These are phyloP conservation scores for Spicauda simplicius DNA, from an alignment of 2,888 invertebrate species.

Conservation along the genomic window DNA sequence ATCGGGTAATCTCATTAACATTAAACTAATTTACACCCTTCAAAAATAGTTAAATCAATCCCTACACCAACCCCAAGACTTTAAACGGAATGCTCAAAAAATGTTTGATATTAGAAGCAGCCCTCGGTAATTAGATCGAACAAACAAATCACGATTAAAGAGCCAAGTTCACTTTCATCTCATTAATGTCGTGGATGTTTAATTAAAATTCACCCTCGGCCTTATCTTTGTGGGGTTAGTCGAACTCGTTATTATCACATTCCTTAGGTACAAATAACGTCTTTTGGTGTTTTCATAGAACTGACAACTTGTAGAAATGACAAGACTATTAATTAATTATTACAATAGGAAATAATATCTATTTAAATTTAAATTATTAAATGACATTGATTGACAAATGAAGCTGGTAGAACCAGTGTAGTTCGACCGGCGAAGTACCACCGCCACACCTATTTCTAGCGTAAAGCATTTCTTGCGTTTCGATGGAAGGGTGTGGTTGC, in stretches of 20 bases:
- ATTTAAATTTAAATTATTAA: too few relatives aligned
- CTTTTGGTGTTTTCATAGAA: constrained; percentile 38
- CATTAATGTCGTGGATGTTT: constrained; percentile 79
- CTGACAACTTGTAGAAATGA: neutral
- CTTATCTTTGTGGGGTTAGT: constrained; percentile 69
- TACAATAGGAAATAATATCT: too few relatives aligned
- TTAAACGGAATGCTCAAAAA: constrained; percentile 14
- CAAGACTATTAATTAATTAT: neutral
- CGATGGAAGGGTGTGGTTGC: too few relatives aligned
- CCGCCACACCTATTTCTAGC: too few relatives aligned
- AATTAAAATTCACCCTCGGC: constrained; percentile 82
- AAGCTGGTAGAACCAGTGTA: too few relatives aligned
- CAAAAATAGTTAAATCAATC: constrained; percentile 1
- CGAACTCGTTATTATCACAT: constrained; percentile 79
- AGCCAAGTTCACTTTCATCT: constrained; percentile 76
- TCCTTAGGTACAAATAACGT: constrained; percentile 49
- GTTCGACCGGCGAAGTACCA: too few relatives aligned
- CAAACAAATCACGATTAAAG: constrained; percentile 81
- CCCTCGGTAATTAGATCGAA: constrained; percentile 60
- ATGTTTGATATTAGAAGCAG: constrained; percentile 29
- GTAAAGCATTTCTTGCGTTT: too few relatives aligned
- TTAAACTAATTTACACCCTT: too few relatives aligned
- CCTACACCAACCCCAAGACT: neutral
- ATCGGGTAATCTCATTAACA: too few relatives aligned
- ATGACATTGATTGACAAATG: too few relatives aligned